Conservation (phyloP, 2,797 vertebrate species). For the Chloroceryle amazona region DNA sequence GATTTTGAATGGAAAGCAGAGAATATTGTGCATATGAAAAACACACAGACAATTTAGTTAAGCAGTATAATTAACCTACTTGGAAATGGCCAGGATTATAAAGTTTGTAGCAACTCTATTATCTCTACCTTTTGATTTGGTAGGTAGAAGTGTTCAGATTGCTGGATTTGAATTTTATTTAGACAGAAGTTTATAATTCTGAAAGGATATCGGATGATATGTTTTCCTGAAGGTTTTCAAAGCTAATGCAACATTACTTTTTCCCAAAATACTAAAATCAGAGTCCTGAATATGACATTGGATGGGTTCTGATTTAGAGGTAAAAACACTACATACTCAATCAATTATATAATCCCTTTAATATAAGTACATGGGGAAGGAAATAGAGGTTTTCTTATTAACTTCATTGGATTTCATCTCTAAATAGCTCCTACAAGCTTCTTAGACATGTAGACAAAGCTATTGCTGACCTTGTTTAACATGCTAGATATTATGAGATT, state of each 20-base stretch:
- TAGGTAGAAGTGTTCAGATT: not conserved
- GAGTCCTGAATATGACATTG: not conserved
- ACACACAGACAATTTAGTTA: not conserved
- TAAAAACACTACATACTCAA: not conserved
- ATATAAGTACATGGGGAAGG: not conserved
- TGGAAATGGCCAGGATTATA: not conserved
- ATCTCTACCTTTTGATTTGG: not conserved
- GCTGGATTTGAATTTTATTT: not conserved
- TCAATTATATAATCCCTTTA: not conserved
- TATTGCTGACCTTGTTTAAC: not conserved
- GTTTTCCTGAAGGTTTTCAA: not conserved
- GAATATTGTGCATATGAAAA: not conserved
- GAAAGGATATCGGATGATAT: not conserved
- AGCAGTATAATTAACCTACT: not conserved
- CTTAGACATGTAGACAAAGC: not conserved
- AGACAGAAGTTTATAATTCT: not conserved
- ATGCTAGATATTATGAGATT: not conserved
- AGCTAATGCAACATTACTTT: not conserved
- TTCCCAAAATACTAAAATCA: not conserved
- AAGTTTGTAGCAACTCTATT: not conserved
- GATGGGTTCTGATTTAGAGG: not conserved
- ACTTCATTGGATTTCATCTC: not conserved
- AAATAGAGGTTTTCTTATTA: constrained; percentile 2
- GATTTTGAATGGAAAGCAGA: not conserved
- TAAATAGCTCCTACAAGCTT: not conserved